Base-by-base conservation (phyloP, 1,140 invertebrate genomes). In the Zaprionus africanus region DNA sequence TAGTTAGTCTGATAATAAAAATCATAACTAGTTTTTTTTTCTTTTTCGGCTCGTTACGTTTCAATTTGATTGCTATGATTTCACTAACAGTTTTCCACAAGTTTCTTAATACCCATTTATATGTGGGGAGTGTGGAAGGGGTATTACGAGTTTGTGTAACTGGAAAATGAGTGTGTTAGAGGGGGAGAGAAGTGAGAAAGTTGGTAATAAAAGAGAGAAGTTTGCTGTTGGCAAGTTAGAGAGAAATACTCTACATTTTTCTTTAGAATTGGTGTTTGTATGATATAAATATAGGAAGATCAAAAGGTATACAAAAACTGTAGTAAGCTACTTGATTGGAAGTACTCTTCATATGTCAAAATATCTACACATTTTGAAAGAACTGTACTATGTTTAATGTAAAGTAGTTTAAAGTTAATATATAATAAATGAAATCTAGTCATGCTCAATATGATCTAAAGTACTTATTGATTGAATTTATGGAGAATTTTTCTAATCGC, bases 21-120 rank as follows among this genome's bases (percentile, higher is more conserved):
- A 12, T 57, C 38, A 22, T 49, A 41, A 38, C 28, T 54, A 28
- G 15, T 68, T 64, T 77, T 61, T 9, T 28, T 26, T 60, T 41
- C 63, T 63, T 58, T 28, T 41, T 31, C 46, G 71, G 43, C 11
- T 66, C n/a, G 53, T 43, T 63, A 49, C 36, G 22, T 57, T 63
- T 60, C 12, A 34, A 17, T 63, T 58, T 68, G 59, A 26, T 51
- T 77, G 65, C 76, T 75, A 68, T 12, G 76, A 76, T 81, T 76
- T 79, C 58, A 81, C 66, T 71, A 60, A 79, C 78, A 46, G 61
- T 61, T 79, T 76, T 77, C 56, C 58, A 58, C 56, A 77, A 77
- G 38, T 77, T 22, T 43, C 41, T 43, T 51, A 51, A 51, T 51
- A 51, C 4, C 19, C 11, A 13, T 19, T 19, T 51, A 51, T 9